Evolutionary conservation across 2,888 invertebrate species (phyloP).

Genomic region (Orthosia incerta): DNA sequence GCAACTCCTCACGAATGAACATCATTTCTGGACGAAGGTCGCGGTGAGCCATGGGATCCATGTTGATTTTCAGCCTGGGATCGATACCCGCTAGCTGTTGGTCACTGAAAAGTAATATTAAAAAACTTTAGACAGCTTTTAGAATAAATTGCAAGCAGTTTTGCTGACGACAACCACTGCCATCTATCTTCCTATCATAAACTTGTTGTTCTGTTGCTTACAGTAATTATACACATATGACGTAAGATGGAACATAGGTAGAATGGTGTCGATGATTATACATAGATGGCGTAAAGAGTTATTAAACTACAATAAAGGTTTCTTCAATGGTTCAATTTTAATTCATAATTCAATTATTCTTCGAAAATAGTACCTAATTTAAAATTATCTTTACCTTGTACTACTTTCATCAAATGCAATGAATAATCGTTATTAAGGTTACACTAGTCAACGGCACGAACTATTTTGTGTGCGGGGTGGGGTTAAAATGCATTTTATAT

Average conservation of each 20-base stretch:
- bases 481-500: too few relatives aligned
- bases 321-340: background rate
- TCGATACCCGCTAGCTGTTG: constrained; percentile 84
- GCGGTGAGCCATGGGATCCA: constrained; percentile 84
- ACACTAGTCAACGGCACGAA: too few relatives aligned
- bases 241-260: background rate
- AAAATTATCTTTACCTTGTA: background rate
- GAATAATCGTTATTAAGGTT: background rate
- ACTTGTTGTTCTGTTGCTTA: background rate
- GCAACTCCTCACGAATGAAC: constrained; percentile 86
- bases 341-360: background rate
- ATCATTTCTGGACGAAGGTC: constrained; percentile 87
- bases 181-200: constrained; percentile 22
- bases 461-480: too few relatives aligned
- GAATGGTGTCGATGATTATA: background rate
- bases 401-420: background rate
- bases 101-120: constrained; percentile 71
- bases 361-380: background rate
- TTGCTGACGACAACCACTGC: background rate
- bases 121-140: background rate
- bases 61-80: constrained; percentile 77
- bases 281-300: background rate
- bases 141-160: background rate
- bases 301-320: background rate
- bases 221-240: background rate